A percentile compares a stretch with the other conserved stretches of the same genome.
These are phyloP conservation scores for Latrodectus hesperus DNA, from an alignment of 2,888 invertebrate genomes.

Conservation along the genomic window DNA sequence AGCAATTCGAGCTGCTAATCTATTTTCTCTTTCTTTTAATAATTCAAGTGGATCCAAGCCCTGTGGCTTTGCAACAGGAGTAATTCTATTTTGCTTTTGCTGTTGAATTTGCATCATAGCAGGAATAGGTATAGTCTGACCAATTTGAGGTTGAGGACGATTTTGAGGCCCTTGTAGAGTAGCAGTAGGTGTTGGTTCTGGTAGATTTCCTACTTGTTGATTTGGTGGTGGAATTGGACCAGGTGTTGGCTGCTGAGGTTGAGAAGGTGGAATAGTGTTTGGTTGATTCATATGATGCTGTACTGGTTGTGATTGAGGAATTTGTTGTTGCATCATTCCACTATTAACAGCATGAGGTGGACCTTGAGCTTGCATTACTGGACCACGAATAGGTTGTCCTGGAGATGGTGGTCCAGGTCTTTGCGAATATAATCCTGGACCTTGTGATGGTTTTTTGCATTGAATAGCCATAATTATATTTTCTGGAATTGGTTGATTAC, in stretches of 20 bases:
- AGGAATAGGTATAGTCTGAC: conserved; percentile 25
- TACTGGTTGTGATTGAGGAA: conserved; percentile 58
- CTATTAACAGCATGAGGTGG: conserved; percentile 71
- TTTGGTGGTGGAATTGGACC: conserved; percentile 70
- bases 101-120: conserved; percentile 70
- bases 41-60: conserved; percentile 95
- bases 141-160: conserved; percentile 44
- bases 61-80: conserved; percentile 91
- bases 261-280: conserved; percentile 66
- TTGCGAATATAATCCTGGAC: conserved; percentile 70
- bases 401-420: conserved; percentile 55
- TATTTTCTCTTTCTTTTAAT: conserved; percentile 95
- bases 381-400: conserved; percentile 73
- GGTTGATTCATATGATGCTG: conserved; percentile 43
- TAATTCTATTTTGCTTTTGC: conserved; percentile 81
- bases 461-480: conserved; percentile 83
- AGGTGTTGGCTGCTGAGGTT: conserved; percentile 22
- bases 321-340: conserved; percentile 62
- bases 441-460: conserved; percentile 77
- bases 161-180: conserved; percentile 27
- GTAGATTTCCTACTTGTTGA: conserved; percentile 60
- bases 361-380: conserved; percentile 55
- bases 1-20: conserved; percentile 90
- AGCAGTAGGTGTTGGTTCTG: conserved; percentile 23
- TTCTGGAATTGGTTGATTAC: conserved; percentile 91